Conservation (phyloP, 2,113 vertebrate species). For the Saccopteryx leptura region DNA sequence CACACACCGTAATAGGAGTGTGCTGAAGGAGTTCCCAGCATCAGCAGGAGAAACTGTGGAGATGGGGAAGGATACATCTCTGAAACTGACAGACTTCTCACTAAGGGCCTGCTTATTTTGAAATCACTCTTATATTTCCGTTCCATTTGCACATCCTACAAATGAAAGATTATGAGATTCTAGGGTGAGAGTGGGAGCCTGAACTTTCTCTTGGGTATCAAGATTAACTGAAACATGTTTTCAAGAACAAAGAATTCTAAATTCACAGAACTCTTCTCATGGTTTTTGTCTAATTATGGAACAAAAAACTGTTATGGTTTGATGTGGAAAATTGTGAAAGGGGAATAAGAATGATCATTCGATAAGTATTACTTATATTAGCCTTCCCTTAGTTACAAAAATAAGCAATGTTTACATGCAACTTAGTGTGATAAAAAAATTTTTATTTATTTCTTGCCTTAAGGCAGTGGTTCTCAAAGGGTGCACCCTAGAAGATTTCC, state of each 20-base stretch:
- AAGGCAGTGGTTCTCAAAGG: too few species aligned
- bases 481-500: too few species aligned
- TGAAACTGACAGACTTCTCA: background rate
- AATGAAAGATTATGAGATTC: background rate
- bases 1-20: background rate
- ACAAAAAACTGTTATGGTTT: conserved; percentile 52
- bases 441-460: background rate
- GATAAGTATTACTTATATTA: conserved; percentile 4
- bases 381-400: conserved; percentile 33
- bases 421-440: background rate
- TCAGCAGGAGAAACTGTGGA: background rate
- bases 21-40: background rate
- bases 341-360: background rate
- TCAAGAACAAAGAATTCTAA: background rate
- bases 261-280: background rate
- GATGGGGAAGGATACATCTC: background rate
- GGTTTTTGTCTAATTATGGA: conserved; percentile 17
- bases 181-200: background rate
- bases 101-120: background rate
- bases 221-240: conserved; percentile 27
- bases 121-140: background rate
- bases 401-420: conserved; percentile 10
- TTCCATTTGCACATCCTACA: background rate
- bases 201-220: conserved; percentile 5
- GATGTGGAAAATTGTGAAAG: conserved; percentile 36